phyloP scores from a whole-genome alignment of 2,113 vertebrate species.

The Nettapus auritus region DNA sequence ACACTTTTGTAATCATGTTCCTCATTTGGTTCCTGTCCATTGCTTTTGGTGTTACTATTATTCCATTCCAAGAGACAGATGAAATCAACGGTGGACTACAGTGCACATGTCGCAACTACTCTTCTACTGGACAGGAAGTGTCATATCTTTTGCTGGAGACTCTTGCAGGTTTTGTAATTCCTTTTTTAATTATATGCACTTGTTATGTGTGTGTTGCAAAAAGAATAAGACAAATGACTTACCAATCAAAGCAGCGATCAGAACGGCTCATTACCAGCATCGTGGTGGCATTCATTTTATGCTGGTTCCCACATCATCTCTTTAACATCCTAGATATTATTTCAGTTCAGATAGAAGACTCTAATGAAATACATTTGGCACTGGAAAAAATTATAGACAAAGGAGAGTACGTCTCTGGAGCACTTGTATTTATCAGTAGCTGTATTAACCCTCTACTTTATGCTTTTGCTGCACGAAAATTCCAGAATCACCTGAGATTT shows the following conservation, averaged over 20 bases:
- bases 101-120: conserved; percentile 34
- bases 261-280: conserved; percentile 67
- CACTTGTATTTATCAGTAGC: conserved; percentile 75
- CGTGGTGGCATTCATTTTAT: conserved; percentile 71
- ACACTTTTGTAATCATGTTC: neutral
- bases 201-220: conserved; percentile 71
- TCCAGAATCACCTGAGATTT: conserved; percentile 48
- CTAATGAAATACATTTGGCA: neutral
- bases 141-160: conserved; percentile 69
- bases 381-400: conserved; percentile 11
- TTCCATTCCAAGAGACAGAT: conserved; percentile 48
- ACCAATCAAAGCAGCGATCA: conserved; percentile 18
- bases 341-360: conserved; percentile 13
- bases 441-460: conserved; percentile 81
- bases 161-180: conserved; percentile 67
- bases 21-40: conserved; percentile 64
- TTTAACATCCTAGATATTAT: conserved; percentile 66
- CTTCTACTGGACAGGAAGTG: conserved; percentile 1
- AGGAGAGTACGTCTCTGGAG: conserved; percentile 59
- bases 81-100: accelerated
- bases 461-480: conserved; percentile 70
- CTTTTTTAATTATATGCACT: conserved; percentile 67
- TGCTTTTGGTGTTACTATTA: conserved; percentile 59
- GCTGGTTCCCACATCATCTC: conserved; percentile 73
- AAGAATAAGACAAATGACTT: conserved; percentile 65